phyloP scores from a whole-genome alignment of 1,140 invertebrate species.

The Teleogryllus occipitalis region DNA sequence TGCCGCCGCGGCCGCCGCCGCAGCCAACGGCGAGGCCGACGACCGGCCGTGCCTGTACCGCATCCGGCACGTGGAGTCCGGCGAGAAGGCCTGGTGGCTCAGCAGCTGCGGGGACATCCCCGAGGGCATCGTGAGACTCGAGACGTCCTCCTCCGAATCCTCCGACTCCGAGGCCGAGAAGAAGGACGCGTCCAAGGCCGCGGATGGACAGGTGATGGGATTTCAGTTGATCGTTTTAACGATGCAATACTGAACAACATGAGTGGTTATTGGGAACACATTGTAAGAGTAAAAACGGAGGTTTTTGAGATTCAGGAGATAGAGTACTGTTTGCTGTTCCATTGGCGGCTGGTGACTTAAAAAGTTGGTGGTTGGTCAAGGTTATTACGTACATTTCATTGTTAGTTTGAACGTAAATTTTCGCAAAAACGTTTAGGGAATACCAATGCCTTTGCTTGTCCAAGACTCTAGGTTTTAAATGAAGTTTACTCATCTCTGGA shows the following conservation, averaged over 20 bases:
- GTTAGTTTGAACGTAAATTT: too few species aligned
- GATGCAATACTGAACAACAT: neutral
- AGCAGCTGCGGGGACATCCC: slow-evolving; percentile 21
- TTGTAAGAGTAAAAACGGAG: neutral
- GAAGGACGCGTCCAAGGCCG: slow-evolving; percentile 28
- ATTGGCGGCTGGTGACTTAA: too few species aligned
- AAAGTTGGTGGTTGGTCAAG: too few species aligned
- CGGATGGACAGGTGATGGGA: slow-evolving; percentile 20
- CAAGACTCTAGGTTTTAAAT: too few species aligned
- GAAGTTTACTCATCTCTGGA: too few species aligned
- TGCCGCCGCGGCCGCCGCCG: too few species aligned
- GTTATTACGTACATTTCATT: too few species aligned
- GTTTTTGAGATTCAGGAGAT: neutral
- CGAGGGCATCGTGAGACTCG: slow-evolving; percentile 18
- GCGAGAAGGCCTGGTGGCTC: slow-evolving; percentile 22
- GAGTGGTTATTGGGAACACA: neutral
- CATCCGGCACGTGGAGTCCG: slow-evolving; percentile 32
- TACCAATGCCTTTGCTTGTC: too few species aligned
- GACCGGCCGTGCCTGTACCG: slow-evolving; percentile 27
- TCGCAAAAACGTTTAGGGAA: too few species aligned
- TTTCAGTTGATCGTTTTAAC: neutral
- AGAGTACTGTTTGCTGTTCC: too few species aligned
- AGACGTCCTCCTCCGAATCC: slow-evolving; percentile 29
- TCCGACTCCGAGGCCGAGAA: slow-evolving; percentile 30
- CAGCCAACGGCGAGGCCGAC: neutral